phyloP scores from a whole-genome alignment of 1,140 invertebrate genomes.

The Bactericera cockerelli region DNA sequence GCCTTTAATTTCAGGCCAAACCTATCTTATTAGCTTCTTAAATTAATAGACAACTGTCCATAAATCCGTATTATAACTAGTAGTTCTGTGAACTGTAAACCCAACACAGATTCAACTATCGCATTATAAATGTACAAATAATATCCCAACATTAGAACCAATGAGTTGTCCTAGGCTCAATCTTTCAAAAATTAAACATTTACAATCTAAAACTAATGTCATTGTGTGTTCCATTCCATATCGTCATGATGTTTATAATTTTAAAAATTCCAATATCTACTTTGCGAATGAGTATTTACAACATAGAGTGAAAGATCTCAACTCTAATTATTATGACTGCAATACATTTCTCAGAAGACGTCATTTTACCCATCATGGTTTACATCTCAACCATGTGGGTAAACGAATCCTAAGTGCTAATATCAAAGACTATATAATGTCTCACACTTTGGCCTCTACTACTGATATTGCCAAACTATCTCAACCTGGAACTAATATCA shows the following conservation, averaged over 20 bases:
- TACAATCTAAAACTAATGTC: not conserved
- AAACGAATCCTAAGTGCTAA: constrained; percentile 7
- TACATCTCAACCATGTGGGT: constrained; percentile 12
- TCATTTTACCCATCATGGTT: constrained; percentile 11
- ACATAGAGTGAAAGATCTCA: not conserved
- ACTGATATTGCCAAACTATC: too few relatives aligned
- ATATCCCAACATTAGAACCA: not conserved
- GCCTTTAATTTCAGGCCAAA: too few relatives aligned
- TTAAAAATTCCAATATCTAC: not conserved
- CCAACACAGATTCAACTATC: too few relatives aligned
- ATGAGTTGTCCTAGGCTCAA: not conserved
- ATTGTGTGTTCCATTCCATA: not conserved
- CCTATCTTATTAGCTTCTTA: too few relatives aligned
- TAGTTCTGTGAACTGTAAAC: too few relatives aligned
- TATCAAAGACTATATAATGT: not conserved
- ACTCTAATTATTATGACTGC: constrained; percentile 6
- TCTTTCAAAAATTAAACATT: not conserved
- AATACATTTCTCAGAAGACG: constrained; percentile 10
- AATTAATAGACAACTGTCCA: too few relatives aligned
- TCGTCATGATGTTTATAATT: not conserved
- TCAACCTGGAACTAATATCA: too few relatives aligned
- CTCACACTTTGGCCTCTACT: not conserved
- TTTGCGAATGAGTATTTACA: not conserved
- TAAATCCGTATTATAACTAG: too few relatives aligned
- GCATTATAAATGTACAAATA: too few relatives aligned